These are phyloP conservation scores for Mesocentrotus franciscanus DNA, from an alignment of 53 echinoderm and acorn worm genomes.

Conservation along the genomic window DNA sequence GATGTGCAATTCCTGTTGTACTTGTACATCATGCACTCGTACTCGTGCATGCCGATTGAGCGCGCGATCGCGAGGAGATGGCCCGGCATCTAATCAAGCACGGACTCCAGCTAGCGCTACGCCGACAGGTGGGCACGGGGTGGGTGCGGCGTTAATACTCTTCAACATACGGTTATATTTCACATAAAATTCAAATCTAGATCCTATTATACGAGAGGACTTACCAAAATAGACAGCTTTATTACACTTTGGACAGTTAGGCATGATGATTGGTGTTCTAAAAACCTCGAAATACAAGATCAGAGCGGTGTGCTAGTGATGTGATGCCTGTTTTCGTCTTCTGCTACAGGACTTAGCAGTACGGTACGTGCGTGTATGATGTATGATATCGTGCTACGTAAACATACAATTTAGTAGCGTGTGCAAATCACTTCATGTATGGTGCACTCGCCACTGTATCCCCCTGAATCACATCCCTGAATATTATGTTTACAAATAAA, in stretches of 20 bases:
- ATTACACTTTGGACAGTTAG: slow-evolving; percentile 6
- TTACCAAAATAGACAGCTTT: slow-evolving; percentile 4
- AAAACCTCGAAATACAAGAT: not conserved
- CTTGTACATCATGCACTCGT: too few species aligned
- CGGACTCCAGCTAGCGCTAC: not conserved
- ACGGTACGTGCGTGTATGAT: too few species aligned
- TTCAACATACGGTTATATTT: not conserved
- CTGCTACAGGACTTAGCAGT: not conserved
- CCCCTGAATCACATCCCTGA: too few species aligned
- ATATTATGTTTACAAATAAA: too few species aligned
- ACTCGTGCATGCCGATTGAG: too few species aligned
- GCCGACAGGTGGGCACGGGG: not conserved
- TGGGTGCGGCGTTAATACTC: not conserved
- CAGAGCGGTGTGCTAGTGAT: not conserved
- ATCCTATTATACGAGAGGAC: not conserved
- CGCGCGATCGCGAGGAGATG: too few species aligned
- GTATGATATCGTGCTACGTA: not conserved
- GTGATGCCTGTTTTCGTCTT: not conserved
- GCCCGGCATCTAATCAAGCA: too few species aligned
- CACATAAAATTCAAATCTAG: not conserved
- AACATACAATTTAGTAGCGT: not conserved
- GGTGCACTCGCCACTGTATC: too few species aligned
- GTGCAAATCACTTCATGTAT: not conserved
- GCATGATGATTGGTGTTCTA: not conserved
- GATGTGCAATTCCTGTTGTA: too few species aligned